phyloP scores from a whole-genome alignment of 2,113 vertebrate species.

The Leptobrachium ailaonicum region DNA sequence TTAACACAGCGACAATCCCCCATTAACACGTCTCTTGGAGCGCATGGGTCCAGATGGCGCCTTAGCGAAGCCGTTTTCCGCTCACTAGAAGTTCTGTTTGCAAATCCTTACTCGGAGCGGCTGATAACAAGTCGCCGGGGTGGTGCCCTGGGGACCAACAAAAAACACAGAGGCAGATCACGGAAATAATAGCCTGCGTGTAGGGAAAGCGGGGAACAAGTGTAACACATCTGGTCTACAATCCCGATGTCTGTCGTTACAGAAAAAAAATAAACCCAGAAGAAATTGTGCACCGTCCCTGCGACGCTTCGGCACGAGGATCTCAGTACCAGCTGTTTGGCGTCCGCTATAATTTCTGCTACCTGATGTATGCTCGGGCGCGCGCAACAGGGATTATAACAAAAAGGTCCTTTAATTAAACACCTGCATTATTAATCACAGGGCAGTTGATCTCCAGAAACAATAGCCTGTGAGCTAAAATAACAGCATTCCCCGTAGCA shows the following conservation, averaged over 20 bases:
- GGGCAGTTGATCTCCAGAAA: neutral
- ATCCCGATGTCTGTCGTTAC: slow-evolving; percentile 6
- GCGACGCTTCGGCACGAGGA: neutral
- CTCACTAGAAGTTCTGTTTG: slow-evolving; percentile 5
- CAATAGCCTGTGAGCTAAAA: neutral
- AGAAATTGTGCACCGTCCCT: neutral
- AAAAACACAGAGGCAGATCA: slow-evolving; percentile 1
- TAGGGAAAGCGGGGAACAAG: slow-evolving; percentile 4
- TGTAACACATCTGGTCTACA: slow-evolving; percentile 29
- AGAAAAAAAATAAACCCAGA: neutral
- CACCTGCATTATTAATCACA: slow-evolving; percentile 39
- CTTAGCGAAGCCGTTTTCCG: slow-evolving; percentile 20
- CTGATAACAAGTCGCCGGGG: neutral
- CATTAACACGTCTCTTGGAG: neutral
- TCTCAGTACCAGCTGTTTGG: slow-evolving; percentile 14
- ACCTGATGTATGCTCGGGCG: slow-evolving; percentile 11
- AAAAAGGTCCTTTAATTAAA: slow-evolving; percentile 36
- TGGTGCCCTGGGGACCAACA: neutral
- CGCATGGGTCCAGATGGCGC: slow-evolving; percentile 11
- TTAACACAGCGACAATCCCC: neutral
- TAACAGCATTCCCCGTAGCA: neutral
- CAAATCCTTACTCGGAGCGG: neutral
- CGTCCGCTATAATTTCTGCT: slow-evolving; percentile 22
- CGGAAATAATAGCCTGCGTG: slow-evolving; percentile 15
- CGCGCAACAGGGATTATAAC: slow-evolving; percentile 3